Evolutionary conservation across 2,113 vertebrate genomes (phyloP).

Genomic region (Passer domesticus): DNA sequence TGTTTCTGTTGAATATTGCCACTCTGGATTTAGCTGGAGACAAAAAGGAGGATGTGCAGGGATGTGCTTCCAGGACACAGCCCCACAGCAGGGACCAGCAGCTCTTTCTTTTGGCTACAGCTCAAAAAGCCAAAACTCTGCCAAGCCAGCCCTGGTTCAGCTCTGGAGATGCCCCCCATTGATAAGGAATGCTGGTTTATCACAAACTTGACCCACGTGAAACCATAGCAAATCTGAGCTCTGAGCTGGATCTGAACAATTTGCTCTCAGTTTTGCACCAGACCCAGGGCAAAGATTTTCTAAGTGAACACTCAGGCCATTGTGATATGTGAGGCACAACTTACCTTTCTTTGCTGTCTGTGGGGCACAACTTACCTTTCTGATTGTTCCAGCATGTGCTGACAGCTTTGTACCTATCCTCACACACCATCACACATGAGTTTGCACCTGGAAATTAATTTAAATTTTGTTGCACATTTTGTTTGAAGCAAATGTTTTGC

Average conservation of each 20-base stretch:
- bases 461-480: not conserved
- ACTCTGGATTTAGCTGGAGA: not conserved
- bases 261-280: not conserved
- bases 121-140: not conserved
- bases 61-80: not conserved
- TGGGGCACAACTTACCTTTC: not conserved
- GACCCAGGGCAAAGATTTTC: not conserved
- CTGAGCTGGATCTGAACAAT: not conserved
- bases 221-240: not conserved
- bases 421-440: not conserved
- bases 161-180: not conserved
- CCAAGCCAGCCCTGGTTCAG: not conserved
- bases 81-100: not conserved
- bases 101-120: not conserved
- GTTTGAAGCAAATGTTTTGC: not conserved
- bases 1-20: not conserved
- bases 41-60: not conserved
- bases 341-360: not conserved
- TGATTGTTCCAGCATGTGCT: not conserved
- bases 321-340: rapidly evolving
- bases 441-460: not conserved
- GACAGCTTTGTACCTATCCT: not conserved
- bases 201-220: not conserved
- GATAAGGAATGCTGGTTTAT: not conserved
- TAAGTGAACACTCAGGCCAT: not conserved